Evolutionary conservation across 35 echinoderm and acorn worm genomes (phyloP).

Genomic region (Holothuria glaberrima): DNA sequence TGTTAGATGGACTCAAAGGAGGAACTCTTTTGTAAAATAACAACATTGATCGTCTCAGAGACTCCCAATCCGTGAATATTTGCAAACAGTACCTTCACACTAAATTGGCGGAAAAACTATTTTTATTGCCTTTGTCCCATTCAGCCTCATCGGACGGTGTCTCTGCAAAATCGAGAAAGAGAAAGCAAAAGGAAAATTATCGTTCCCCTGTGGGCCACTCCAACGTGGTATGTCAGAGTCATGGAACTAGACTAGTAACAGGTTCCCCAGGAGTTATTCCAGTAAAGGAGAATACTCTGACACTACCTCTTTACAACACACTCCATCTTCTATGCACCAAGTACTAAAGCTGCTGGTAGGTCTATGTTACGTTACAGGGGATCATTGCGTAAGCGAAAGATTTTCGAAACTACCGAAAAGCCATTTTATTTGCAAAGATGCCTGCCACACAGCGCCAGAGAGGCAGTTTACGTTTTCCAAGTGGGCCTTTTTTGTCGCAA

Average conservation of each 20-base stretch:
- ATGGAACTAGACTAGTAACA: too few relatives aligned
- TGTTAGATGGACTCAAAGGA: too few relatives aligned
- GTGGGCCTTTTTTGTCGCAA: background rate
- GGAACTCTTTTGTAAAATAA: too few relatives aligned
- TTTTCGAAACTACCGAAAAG: background rate
- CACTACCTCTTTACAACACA: too few relatives aligned
- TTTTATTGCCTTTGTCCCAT: constrained; percentile 8
- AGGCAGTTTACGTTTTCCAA: background rate
- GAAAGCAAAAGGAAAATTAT: constrained; percentile 1
- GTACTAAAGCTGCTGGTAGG: background rate
- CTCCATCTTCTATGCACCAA: background rate
- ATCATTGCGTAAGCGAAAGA: background rate
- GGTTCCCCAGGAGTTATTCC: background rate
- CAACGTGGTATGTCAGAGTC: constrained; percentile 12
- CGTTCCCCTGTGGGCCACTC: too few relatives aligned
- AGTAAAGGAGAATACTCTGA: too few relatives aligned
- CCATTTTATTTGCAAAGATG: too few relatives aligned
- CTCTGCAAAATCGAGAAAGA: constrained; percentile 24
- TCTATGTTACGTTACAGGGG: background rate
- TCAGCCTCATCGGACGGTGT: constrained; percentile 22
- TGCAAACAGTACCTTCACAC: too few relatives aligned
- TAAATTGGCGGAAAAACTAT: background rate
- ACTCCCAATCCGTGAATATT: too few relatives aligned
- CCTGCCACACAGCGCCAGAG: background rate
- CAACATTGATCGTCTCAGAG: too few relatives aligned